phyloP scores from a whole-genome alignment of 2,888 invertebrate species.

The Cordylochernes scorpioides region DNA sequence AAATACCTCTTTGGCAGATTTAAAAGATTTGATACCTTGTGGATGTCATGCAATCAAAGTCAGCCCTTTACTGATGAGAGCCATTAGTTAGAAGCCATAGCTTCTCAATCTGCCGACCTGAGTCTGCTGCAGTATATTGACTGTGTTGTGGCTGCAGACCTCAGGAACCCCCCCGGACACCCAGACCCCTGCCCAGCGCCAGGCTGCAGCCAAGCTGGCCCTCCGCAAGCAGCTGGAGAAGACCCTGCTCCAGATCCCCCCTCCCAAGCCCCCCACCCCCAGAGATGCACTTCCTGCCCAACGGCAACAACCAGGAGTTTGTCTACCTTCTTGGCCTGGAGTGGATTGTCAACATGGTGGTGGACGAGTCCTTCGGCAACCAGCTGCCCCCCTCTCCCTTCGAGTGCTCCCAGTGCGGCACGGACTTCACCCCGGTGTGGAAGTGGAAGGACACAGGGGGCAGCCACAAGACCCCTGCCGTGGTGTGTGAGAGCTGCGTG shows the following conservation, averaged over 20 bases:
- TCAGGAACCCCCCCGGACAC: slow-evolving; percentile 35
- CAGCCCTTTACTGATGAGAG: no score
- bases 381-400: slow-evolving; percentile 45
- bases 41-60: no score
- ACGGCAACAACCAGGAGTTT: slow-evolving; percentile 89
- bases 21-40: no score
- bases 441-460: slow-evolving; percentile 56
- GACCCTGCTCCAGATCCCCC: slow-evolving; percentile 71
- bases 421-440: slow-evolving; percentile 97
- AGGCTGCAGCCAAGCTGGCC: slow-evolving; percentile 87
- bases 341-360: slow-evolving; percentile 77
- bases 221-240: slow-evolving; percentile 87
- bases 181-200: slow-evolving; percentile 79
- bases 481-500: slow-evolving; percentile 93
- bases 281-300: slow-evolving; percentile 97
- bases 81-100: no score
- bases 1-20: no score
- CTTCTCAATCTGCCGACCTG: slow-evolving; percentile 13
- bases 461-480: slow-evolving; percentile 28
- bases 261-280: slow-evolving; percentile 91
- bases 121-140: slow-evolving; percentile 26
- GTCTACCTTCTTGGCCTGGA: slow-evolving; percentile 84
- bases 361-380: slow-evolving; percentile 40
- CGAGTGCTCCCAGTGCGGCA: slow-evolving; percentile 82
- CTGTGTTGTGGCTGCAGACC: slow-evolving; percentile 36